phyloP scores from a whole-genome alignment of 2,113 vertebrate species.

The Chaetorhynchus papuensis region DNA sequence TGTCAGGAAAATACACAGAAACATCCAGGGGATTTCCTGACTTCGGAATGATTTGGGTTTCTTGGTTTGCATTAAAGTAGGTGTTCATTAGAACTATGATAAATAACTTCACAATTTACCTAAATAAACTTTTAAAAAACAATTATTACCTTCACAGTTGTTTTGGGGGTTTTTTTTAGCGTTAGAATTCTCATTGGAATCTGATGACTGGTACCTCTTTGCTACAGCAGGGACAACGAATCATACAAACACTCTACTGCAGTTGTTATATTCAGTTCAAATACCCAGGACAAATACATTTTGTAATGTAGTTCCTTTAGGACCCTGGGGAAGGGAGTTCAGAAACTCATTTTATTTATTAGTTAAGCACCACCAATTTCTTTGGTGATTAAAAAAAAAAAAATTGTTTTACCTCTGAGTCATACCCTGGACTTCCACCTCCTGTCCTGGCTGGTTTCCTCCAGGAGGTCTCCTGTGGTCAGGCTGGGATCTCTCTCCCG shows the following conservation, averaged over 20 bases:
- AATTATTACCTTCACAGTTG: background rate
- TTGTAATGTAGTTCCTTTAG: background rate
- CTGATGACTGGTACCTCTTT: background rate
- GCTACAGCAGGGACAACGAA: background rate
- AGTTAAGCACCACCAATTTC: background rate
- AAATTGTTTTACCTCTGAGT: slow-evolving; percentile 62
- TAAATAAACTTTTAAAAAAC: background rate
- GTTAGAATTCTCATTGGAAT: background rate
- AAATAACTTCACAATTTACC: background rate
- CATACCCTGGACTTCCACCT: slow-evolving; percentile 69
- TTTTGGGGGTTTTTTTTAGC: background rate
- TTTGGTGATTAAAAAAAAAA: background rate
- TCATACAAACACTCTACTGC: background rate
- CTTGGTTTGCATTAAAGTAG: background rate
- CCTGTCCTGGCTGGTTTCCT: slow-evolving; percentile 35
- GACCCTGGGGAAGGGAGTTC: background rate
- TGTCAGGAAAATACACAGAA: background rate
- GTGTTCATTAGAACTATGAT: background rate
- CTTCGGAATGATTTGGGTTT: background rate
- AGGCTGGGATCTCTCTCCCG: slow-evolving; percentile 14
- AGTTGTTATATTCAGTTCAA: background rate
- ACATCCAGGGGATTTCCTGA: background rate
- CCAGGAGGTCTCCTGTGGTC: background rate
- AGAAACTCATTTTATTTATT: background rate
- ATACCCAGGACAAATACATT: background rate